These are phyloP conservation scores for Malurus cyaneus DNA, from an alignment of 2,113 vertebrate genomes.

Conservation along the genomic window DNA sequence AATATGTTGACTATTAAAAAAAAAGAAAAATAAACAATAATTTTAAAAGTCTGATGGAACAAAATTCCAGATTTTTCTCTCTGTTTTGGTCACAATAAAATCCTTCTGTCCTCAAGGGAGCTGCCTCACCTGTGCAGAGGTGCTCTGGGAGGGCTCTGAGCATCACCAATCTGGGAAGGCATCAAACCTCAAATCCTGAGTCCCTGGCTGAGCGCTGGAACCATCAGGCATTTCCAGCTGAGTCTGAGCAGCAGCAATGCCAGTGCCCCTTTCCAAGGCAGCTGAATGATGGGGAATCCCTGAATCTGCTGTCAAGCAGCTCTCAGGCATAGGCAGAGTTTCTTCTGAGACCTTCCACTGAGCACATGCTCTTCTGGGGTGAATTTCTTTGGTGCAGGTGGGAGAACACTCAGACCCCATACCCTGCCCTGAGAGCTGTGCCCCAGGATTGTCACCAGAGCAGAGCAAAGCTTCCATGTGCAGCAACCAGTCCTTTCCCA, in stretches of 20 bases:
- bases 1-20: not conserved
- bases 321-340: not conserved
- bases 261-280: not conserved
- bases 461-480: not conserved
- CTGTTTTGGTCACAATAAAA: not conserved
- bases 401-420: not conserved
- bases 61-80: not conserved
- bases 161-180: not conserved
- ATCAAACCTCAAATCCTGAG: not conserved
- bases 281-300: not conserved
- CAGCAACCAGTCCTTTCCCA: not conserved
- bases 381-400: too few species aligned
- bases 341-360: not conserved
- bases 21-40: not conserved
- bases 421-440: not conserved
- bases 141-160: not conserved
- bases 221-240: not conserved
- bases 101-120: not conserved
- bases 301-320: not conserved
- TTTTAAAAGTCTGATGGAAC: rapidly evolving
- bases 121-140: not conserved
- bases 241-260: not conserved
- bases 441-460: not conserved
- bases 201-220: not conserved
- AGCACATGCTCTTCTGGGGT: not conserved